phyloP scores from a whole-genome alignment of 2,113 vertebrate genomes.

The Passer montanus region DNA sequence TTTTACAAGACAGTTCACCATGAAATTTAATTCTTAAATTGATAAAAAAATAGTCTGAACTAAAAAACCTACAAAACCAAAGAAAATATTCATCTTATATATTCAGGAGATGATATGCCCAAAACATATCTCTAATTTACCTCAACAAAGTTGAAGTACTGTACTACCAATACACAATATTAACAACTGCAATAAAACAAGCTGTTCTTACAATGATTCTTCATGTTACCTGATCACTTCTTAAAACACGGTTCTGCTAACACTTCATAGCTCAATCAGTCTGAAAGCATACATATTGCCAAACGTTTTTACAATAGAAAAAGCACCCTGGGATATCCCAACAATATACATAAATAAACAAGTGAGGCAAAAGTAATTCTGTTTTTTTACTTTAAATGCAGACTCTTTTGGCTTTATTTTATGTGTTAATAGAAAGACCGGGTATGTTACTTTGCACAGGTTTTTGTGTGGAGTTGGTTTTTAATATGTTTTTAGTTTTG shows the following conservation, averaged over 20 bases:
- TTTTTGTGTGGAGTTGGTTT: background rate
- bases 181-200: background rate
- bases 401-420: background rate
- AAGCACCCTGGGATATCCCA: background rate
- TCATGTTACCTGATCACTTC: background rate
- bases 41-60: background rate
- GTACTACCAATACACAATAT: background rate
- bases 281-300: background rate
- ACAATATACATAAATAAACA: background rate
- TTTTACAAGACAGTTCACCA: background rate
- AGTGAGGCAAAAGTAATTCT: background rate
- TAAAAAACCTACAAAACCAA: background rate
- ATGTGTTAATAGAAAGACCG: background rate
- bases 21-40: background rate
- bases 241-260: background rate
- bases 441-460: background rate
- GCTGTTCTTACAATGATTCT: background rate
- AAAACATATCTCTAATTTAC: background rate
- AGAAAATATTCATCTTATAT: background rate
- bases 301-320: background rate
- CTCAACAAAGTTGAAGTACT: background rate
- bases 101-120: background rate
- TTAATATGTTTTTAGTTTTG: background rate
- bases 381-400: background rate
- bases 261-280: background rate